Base-by-base conservation (phyloP, 2,113 vertebrate genomes). In the Himantopus leucocephalus region DNA sequence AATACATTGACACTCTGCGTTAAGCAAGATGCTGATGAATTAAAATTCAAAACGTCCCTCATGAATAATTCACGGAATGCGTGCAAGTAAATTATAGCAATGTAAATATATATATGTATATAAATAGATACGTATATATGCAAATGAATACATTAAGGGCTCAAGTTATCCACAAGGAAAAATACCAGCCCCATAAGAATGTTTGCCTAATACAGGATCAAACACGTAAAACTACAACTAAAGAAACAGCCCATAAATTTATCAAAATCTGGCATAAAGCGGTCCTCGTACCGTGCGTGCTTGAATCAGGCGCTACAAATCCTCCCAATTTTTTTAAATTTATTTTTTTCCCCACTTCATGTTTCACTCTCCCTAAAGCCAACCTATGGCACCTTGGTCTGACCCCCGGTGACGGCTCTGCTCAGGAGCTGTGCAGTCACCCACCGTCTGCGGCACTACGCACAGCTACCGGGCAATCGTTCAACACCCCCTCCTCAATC, bases 1-100 rank as follows among this genome's bases (percentile, higher is more conserved):
- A 76, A 64, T 23, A 16, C 74, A 48, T 14, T 62, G 11, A 47
- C 19, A 37, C 74, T 16, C 55, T 34, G 27, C 3, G 2, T 6
- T 52, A 22, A 62, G 67, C 45, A 60, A 62, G 59, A 90, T 67
- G 90, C 75, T 88, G 94, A 90, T 39, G 63, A 92, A 84, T 80
- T 56, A 30, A 94, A 95, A 96, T 86, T 35, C 90, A 74, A 37
- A 94, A 66, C 5, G 4, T 71, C 68, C 52, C 50, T 93, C 88
- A 86, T 93, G 88, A 97, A 93, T 93, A 94, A 96, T 86, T 92
- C 88, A 86, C 30, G 32, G 72, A 24, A 45, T 34, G 75, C 3
- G 5, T 23, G 14, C 12, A 24, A 85, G 70, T 74, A 88, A 76
- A 92, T 75, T 84, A 81, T 1, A 87, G 94, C 56, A 53, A 52